phyloP scores from a whole-genome alignment of 1,140 invertebrate species.

The Lutraria rhynchaena region DNA sequence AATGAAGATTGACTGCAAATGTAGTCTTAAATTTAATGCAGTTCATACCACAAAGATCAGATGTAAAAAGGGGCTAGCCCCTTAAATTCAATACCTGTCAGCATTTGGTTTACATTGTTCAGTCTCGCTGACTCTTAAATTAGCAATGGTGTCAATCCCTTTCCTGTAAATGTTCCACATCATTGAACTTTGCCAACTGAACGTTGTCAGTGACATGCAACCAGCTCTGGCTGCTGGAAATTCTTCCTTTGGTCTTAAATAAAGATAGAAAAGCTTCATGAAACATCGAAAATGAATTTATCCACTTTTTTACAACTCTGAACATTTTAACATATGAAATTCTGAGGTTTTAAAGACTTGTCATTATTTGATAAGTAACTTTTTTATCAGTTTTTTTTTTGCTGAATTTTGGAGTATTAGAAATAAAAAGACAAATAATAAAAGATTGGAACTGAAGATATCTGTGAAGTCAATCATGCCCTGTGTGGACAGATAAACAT shows the following conservation, averaged over 20 bases:
- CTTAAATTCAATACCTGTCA: constrained; percentile 68
- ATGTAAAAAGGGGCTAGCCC: too few species aligned
- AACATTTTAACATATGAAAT: background rate
- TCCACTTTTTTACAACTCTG: background rate
- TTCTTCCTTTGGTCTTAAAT: constrained; percentile 70
- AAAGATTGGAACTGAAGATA: too few species aligned
- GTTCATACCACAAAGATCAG: too few species aligned
- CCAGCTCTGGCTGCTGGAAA: constrained; percentile 84
- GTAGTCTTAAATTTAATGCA: too few species aligned
- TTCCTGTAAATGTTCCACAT: constrained; percentile 85
- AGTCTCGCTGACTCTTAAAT: constrained; percentile 83
- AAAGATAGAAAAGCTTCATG: background rate
- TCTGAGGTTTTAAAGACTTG: background rate
- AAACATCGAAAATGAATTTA: background rate
- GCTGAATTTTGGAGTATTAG: too few species aligned
- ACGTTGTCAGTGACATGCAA: constrained; percentile 84
- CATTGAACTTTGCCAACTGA: constrained; percentile 85
- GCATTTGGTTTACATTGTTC: constrained; percentile 83
- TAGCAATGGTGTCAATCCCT: constrained; percentile 81
- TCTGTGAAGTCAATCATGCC: too few species aligned
- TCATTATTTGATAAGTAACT: too few species aligned
- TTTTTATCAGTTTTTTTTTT: too few species aligned
- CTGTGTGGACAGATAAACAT: too few species aligned
- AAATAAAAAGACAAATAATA: too few species aligned
- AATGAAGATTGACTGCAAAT: too few species aligned